Conservation (phyloP, 2,113 vertebrate species). For the Hystrix brachyura region DNA sequence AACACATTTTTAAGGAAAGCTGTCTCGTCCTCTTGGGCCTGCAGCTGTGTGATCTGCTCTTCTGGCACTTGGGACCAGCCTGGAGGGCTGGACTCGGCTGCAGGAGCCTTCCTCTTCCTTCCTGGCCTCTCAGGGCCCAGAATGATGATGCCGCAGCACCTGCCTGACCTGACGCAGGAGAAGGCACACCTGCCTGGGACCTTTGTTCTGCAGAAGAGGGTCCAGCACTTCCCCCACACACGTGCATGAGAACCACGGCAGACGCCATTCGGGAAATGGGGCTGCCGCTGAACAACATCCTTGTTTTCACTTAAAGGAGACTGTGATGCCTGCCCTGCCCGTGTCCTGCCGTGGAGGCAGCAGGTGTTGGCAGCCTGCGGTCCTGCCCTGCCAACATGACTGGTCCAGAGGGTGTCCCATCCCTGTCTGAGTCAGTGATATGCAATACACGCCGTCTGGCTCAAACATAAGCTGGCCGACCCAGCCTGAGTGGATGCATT, state of each 20-base stretch:
- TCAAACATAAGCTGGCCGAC: too few species aligned
- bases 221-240: accelerated
- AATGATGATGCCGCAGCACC: too few species aligned
- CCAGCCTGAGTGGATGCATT: accelerated
- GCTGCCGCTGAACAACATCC: accelerated
- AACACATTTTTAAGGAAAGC: background rate
- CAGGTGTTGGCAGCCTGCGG: background rate
- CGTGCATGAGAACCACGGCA: background rate
- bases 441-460: background rate
- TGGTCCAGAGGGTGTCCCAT: accelerated
- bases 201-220: too few species aligned
- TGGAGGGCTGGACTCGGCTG: background rate
- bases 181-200: accelerated
- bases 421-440: background rate
- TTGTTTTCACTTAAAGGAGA: background rate
- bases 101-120: background rate
- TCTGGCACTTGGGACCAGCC: background rate
- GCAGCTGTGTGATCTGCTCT: background rate
- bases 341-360: accelerated
- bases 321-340: accelerated
- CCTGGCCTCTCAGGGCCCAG: accelerated
- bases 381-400: background rate
- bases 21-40: background rate
- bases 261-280: background rate
- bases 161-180: background rate